Percentiles rank a stretch among this genome's conserved stretches.
These are phyloP conservation scores for Cyrtorhinus lividipennis DNA, from an alignment of 1,140 invertebrate genomes.

Conservation along the genomic window DNA sequence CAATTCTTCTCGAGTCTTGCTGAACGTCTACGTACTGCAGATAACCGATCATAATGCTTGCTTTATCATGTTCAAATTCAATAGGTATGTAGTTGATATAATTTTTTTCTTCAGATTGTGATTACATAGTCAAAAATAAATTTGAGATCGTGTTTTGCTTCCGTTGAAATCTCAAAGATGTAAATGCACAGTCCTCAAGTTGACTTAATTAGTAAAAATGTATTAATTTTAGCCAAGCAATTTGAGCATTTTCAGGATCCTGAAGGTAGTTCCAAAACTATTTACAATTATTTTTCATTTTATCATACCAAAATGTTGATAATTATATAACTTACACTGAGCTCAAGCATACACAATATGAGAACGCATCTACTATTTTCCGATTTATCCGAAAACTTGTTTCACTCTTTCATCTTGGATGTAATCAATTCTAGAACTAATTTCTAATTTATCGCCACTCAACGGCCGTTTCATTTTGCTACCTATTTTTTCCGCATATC, in stretches of 20 bases:
- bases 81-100: no score
- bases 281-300: not conserved
- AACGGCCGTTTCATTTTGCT: no score
- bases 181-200: constrained; percentile 20
- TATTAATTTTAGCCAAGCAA: constrained; percentile 20
- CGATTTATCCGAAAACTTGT: no score
- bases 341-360: not conserved
- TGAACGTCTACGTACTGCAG: no score
- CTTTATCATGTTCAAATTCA: no score
- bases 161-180: not conserved
- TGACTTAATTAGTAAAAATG: constrained; percentile 10
- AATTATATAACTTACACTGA: constrained; percentile 1
- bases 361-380: constrained; percentile 5
- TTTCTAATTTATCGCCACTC: not conserved
- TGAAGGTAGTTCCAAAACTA: constrained; percentile 7
- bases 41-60: no score
- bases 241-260: constrained; percentile 22
- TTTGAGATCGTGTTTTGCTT: not conserved
- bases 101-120: no score
- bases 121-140: not conserved
- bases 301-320: not conserved
- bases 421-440: not conserved
- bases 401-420: not conserved
- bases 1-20: no score
- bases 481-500: no score